phyloP scores from a whole-genome alignment of 2,113 vertebrate genomes.

The Sylvia atricapilla region DNA sequence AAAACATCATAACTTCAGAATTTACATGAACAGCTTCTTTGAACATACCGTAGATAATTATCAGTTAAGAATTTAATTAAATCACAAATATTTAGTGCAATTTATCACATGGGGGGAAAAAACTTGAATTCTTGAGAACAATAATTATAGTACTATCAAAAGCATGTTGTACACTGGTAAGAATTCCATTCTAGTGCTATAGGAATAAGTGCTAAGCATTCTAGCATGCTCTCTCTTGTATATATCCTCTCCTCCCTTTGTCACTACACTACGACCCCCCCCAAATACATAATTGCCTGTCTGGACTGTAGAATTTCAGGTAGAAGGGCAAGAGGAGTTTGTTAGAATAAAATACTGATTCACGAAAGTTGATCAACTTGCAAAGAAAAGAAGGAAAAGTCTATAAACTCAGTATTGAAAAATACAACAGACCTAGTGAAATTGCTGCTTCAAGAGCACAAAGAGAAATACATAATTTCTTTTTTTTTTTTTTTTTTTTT shows the following conservation, averaged over 20 bases:
- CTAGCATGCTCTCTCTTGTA: background rate
- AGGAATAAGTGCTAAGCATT: background rate
- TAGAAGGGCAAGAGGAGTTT: background rate
- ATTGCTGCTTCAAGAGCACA: background rate
- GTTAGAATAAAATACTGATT: background rate
- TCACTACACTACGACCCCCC: background rate
- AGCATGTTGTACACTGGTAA: background rate
- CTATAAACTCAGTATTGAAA: background rate
- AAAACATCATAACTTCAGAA: background rate
- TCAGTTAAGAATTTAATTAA: conserved; percentile 34
- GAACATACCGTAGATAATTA: background rate
- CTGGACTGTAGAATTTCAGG: background rate
- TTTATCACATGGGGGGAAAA: background rate
- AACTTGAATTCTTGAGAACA: background rate
- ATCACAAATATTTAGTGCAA: background rate
- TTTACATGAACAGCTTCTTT: background rate
- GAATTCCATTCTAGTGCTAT: background rate
- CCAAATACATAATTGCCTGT: background rate
- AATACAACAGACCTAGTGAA: background rate
- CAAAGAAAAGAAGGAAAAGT: background rate
- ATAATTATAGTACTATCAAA: background rate
- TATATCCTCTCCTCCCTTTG: background rate
- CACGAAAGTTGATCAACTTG: background rate
- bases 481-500: background rate
- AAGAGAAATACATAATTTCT: background rate